Conservation (phyloP, 2,797 vertebrate genomes). For the Lagocephalus sceleratus region DNA sequence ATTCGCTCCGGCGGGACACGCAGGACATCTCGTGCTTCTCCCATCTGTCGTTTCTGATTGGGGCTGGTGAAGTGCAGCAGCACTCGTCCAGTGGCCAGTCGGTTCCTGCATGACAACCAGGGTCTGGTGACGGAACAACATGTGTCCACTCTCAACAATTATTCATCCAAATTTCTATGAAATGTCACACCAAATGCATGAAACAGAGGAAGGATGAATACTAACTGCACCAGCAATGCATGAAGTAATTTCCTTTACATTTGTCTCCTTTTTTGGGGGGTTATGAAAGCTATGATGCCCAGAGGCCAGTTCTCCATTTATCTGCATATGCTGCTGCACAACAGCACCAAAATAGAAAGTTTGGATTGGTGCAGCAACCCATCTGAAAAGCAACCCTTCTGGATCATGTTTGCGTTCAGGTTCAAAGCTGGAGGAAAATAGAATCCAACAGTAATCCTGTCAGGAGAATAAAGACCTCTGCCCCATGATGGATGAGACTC, state of each 20-base stretch:
- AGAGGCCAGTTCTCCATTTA: not conserved
- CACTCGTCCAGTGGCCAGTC: constrained; percentile 2
- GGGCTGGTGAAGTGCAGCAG: constrained; percentile 17
- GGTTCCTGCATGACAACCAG: constrained; percentile 36
- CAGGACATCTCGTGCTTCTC: constrained; percentile 17
- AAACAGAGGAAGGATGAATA: no score
- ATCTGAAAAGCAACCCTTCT: not conserved
- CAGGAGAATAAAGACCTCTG: constrained; percentile 3
- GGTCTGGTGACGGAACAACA: not conserved
- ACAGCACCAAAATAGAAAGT: not conserved
- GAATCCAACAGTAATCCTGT: not conserved
- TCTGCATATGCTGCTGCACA: not conserved
- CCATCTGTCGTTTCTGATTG: constrained; percentile 36
- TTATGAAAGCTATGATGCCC: constrained; percentile 8
- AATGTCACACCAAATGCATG: no score
- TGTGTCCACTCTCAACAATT: not conserved
- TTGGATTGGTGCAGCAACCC: not conserved
- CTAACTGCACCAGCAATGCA: no score
- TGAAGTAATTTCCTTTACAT: not conserved
- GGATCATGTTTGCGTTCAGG: not conserved
- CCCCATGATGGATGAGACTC: not conserved
- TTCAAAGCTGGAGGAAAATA: constrained; percentile 1
- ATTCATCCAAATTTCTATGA: no score
- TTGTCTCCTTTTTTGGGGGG: constrained; percentile 3
- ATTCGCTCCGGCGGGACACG: constrained; percentile 26